These are phyloP conservation scores for Noctua janthina DNA, from an alignment of 2,888 invertebrate genomes.

Conservation along the genomic window DNA sequence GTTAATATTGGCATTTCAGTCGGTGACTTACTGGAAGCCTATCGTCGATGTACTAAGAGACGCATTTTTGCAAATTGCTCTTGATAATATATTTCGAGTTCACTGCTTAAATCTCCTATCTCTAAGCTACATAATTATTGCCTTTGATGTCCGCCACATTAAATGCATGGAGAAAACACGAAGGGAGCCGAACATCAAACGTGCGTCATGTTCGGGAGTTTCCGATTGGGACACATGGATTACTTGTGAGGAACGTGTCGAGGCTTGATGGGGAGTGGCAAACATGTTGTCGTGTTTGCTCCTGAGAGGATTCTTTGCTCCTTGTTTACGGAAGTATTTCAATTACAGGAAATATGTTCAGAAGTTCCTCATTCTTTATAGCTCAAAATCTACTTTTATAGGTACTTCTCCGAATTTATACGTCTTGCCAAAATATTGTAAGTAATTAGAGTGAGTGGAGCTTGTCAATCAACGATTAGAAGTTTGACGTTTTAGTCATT, in stretches of 20 bases:
- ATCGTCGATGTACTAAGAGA: background rate
- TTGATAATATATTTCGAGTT: background rate
- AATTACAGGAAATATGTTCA: slow-evolving; percentile 5
- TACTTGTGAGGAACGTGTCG: slow-evolving; percentile 41
- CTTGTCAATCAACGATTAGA: background rate
- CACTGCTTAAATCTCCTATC: slow-evolving; percentile 39
- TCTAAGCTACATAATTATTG: slow-evolving; percentile 34
- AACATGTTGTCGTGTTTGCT: slow-evolving; percentile 37
- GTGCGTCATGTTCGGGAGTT: slow-evolving; percentile 35
- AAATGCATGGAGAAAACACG: slow-evolving; percentile 38
- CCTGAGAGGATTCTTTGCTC: slow-evolving; percentile 16
- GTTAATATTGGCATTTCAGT: background rate
- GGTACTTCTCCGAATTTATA: background rate
- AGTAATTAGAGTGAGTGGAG: background rate
- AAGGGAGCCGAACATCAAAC: slow-evolving; percentile 53
- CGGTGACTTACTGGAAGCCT: background rate
- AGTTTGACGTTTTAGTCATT: background rate
- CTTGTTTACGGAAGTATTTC: slow-evolving; percentile 43
- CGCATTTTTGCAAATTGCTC: background rate
- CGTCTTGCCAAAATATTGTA: background rate
- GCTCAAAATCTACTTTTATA: background rate
- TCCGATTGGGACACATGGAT: slow-evolving; percentile 49
- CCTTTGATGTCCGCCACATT: slow-evolving; percentile 58
- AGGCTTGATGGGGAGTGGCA: slow-evolving; percentile 1
- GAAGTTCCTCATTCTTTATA: background rate